Conservation (phyloP, 2,113 vertebrate species). For the Corythoichthys intestinalis region DNA sequence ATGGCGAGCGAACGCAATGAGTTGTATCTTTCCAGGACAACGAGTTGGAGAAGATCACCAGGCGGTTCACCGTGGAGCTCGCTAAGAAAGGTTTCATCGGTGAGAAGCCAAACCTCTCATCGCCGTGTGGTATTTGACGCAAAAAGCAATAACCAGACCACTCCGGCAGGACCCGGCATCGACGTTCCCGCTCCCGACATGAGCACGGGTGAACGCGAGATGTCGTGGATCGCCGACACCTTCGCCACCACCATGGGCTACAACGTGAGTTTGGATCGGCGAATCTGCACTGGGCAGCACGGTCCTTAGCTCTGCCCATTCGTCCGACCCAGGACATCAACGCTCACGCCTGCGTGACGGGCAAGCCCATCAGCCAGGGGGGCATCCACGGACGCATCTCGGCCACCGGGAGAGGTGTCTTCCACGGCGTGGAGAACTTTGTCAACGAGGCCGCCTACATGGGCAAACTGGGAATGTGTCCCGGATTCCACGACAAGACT, state of each 20-base stretch:
- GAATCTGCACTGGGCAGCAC: not conserved
- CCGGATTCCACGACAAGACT: conserved; percentile 93
- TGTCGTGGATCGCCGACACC: conserved; percentile 99
- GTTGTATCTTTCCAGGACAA: conserved; percentile 75
- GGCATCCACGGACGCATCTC: conserved; percentile 94
- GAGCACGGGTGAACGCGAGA: conserved; percentile 96
- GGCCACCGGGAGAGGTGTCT: conserved; percentile 91
- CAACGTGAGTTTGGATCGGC: conserved; percentile 49
- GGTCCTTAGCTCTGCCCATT: not conserved
- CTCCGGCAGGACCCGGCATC: conserved; percentile 85
- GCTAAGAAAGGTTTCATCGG: conserved; percentile 99
- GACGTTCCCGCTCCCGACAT: conserved; percentile 97
- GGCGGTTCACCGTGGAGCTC: conserved; percentile 94
- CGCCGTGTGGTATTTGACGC: no score
- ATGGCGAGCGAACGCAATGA: not conserved
- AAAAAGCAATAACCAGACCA: no score
- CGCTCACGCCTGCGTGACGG: conserved; percentile 92
- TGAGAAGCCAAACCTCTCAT: conserved; percentile 52
- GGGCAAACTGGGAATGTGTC: conserved; percentile 90
- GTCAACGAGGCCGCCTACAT: conserved; percentile 95
- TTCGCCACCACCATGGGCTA: conserved; percentile 93
- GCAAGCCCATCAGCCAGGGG: conserved; percentile 96
- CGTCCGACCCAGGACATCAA: conserved; percentile 84
- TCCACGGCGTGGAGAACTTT: conserved; percentile 98
- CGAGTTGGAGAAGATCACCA: conserved; percentile 96